Base-by-base conservation (phyloP, 2,797 vertebrate species). In the Mormyrus proboscirostris region DNA sequence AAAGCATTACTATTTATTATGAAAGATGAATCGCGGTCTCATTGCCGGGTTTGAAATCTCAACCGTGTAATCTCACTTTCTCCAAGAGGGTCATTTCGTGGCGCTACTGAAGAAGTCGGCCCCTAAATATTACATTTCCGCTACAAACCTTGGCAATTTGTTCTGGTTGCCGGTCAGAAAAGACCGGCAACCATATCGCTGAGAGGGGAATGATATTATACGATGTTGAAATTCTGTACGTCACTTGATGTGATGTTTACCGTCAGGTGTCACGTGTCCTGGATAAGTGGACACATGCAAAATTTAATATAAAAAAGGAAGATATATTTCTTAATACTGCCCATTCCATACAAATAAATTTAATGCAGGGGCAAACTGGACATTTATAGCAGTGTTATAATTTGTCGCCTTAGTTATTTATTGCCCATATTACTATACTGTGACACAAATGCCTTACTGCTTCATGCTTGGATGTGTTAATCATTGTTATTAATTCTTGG, bases 401-500 rank as follows among this genome's bases (percentile, higher is more conserved):
- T 84, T 50, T 84, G 19, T 25, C 10, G 47, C 82, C 9, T 51
- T 84, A 47, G 79, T 22, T 29, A 49, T 84, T 51, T 84, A 84
- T 51, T 84, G 44, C 7, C 44, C 22, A 51, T 50, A 51, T 29
- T 49, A 29, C 82, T 84, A 33, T 49, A 84, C 82, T 49, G 6
- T 50, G 82, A 49, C 82, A 84, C 22, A 84, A 84, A 84, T 25
- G 29, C 65, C 29, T 38, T 47, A 47, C 47, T 84, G 12, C 49
- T 25, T 84, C 49, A 51, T 51, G 82, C 82, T 84, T 84, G 19
- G 82, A 50, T 84, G 47, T 47, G 82, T 51, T 84, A 41, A 79
- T 79, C 73, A 84, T 84, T 84, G 47, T 84, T n/a, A 84, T 84
- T 51, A 25, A 51, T 50, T 84, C 47, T 84, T 84, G 82, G 82